Conservation (phyloP, 2,113 vertebrate genomes). For the Paratilapia polleni region DNA sequence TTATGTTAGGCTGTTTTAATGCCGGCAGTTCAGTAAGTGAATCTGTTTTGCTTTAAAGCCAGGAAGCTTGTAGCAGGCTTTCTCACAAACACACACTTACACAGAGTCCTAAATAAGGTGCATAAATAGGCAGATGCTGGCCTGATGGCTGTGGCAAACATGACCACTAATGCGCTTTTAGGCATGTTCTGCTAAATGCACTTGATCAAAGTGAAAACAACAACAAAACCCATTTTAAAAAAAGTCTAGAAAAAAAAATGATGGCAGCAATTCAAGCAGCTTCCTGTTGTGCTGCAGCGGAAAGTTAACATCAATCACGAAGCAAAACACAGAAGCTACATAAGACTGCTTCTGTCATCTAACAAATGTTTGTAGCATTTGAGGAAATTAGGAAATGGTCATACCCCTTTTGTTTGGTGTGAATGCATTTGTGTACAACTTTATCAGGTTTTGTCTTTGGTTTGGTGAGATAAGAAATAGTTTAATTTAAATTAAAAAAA, state of each 20-base stretch:
- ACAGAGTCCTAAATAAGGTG: background rate
- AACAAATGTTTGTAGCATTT: background rate
- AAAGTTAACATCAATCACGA: background rate
- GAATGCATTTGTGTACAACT: background rate
- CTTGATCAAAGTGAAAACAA: background rate
- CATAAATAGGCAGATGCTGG: slow-evolving; percentile 24
- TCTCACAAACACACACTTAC: background rate
- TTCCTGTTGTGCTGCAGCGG: slow-evolving; percentile 12
- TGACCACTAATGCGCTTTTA: background rate
- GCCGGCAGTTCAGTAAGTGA: background rate
- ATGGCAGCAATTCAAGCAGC: background rate
- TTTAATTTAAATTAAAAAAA: background rate
- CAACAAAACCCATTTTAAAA: background rate
- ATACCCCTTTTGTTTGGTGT: background rate
- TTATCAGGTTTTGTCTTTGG: background rate
- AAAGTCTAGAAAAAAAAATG: background rate
- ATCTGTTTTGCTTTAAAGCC: slow-evolving; percentile 7
- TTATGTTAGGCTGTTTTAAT: background rate
- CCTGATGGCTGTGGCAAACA: background rate
- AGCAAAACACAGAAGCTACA: background rate
- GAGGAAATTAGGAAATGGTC: background rate
- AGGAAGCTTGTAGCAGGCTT: background rate
- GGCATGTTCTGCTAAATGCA: background rate
- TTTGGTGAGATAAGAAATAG: background rate
- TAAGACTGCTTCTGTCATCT: background rate